Evolutionary conservation across 2,888 invertebrate species (phyloP).

Genomic region (Mesorhabditis sp.): DNA sequence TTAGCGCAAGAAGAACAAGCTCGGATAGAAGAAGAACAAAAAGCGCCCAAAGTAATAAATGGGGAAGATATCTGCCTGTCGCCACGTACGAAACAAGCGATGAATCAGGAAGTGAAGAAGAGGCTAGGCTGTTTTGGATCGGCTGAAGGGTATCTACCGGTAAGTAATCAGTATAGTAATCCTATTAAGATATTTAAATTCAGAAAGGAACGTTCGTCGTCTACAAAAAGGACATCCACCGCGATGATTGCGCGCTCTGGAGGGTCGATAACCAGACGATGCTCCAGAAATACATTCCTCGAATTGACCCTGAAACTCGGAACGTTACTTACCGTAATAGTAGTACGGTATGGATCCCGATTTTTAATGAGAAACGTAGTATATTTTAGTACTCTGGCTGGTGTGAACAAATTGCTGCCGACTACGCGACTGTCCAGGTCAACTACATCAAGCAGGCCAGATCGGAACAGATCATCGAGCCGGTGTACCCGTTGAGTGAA

Average conservation of each 20-base stretch:
- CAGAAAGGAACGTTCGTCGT: conserved; percentile 56
- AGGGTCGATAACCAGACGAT: conserved; percentile 56
- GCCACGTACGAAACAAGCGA: neutral
- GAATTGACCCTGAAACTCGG: conserved; percentile 19
- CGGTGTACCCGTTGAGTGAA: conserved; percentile 43
- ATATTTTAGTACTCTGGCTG: conserved; percentile 56
- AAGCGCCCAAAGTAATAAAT: too few relatives aligned
- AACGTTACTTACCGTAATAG: conserved; percentile 40
- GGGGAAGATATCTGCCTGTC: too few relatives aligned
- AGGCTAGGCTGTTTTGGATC: conserved; percentile 31
- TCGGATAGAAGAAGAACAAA: neutral
- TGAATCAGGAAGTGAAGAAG: conserved; percentile 14
- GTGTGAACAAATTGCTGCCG: conserved; percentile 50
- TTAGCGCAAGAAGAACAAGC: neutral
- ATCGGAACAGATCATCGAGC: conserved; percentile 47
- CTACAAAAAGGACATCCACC: conserved; percentile 46
- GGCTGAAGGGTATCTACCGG: conserved; percentile 34
- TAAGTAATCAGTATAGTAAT: conserved; percentile 14
- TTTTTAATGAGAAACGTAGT: neutral
- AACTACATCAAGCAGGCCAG: conserved; percentile 30
- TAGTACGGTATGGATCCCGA: conserved; percentile 25
- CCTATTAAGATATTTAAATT: conserved; percentile 11
- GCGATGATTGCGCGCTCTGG: conserved; percentile 53
- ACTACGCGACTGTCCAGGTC: conserved; percentile 45
- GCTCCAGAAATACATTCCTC: conserved; percentile 52